Conservation (phyloP, 2,113 vertebrate genomes). For the Sebastes fasciatus region DNA sequence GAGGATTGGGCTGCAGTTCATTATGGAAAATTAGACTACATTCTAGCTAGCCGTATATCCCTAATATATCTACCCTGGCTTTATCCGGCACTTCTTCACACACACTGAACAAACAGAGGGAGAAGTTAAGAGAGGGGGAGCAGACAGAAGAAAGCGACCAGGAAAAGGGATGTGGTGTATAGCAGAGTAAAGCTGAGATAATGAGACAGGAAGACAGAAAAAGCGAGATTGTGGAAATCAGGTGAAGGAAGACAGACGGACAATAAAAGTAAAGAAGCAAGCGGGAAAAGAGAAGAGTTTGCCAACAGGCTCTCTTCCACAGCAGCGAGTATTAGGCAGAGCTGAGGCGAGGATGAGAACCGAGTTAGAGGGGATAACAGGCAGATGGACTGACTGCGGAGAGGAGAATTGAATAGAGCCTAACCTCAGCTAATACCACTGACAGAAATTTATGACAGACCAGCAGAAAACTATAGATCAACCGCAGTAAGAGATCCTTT, state of each 20-base stretch:
- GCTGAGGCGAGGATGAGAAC: constrained; percentile 70
- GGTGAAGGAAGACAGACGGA: constrained; percentile 48
- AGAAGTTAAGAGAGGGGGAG: constrained; percentile 51
- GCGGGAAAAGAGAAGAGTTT: constrained; percentile 55
- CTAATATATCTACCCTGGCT: constrained; percentile 70
- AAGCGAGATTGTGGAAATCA: constrained; percentile 31
- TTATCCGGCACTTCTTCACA: constrained; percentile 68
- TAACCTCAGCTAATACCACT: constrained; percentile 76
- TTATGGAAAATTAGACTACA: constrained; percentile 77
- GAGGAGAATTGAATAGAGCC: constrained; percentile 78
- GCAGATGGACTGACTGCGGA: constrained; percentile 77
- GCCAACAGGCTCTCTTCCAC: constrained; percentile 59
- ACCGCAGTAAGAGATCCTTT: constrained; percentile 56
- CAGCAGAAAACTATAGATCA: constrained; percentile 78
- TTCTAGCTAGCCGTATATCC: constrained; percentile 71
- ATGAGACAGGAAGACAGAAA: constrained; percentile 55
- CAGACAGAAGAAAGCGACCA: constrained; percentile 32
- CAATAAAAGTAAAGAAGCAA: constrained; percentile 41
- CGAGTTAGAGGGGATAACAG: constrained; percentile 78
- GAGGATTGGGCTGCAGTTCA: constrained; percentile 76
- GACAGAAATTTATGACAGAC: constrained; percentile 75
- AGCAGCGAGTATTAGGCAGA: constrained; percentile 63
- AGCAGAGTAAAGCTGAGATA: constrained; percentile 62
- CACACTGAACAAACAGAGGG: constrained; percentile 73
- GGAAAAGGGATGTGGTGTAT: constrained; percentile 29